phyloP scores from a whole-genome alignment of 1,140 invertebrate genomes.

The Epicauta chinensis region DNA sequence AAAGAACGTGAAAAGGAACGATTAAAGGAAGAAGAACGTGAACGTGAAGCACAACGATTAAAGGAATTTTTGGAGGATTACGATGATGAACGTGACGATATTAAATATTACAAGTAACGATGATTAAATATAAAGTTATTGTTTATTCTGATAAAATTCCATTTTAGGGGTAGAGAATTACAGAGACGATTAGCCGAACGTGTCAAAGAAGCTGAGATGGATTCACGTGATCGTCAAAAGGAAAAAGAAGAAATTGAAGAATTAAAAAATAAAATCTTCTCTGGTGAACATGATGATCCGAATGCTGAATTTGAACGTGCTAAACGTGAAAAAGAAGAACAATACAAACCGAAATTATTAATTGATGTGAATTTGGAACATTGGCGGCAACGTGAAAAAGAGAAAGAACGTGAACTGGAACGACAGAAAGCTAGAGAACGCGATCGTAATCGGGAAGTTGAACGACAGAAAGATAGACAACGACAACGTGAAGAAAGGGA shows the following conservation, averaged over 20 bases:
- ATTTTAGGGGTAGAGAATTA: constrained; percentile 74
- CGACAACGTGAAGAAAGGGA: constrained; percentile 44
- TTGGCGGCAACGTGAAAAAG: constrained; percentile 48
- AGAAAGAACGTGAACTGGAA: constrained; percentile 48
- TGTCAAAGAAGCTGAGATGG: constrained; percentile 86
- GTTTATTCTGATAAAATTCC: constrained; percentile 14
- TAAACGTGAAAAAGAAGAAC: constrained; percentile 70
- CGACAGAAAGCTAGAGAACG: constrained; percentile 42
- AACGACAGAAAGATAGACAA: constrained; percentile 48
- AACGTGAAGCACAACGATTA: constrained; percentile 84
- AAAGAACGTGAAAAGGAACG: constrained; percentile 82
- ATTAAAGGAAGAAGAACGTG: constrained; percentile 74
- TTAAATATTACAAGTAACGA: constrained; percentile 97
- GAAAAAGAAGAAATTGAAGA: constrained; percentile 92
- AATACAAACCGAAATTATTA: constrained; percentile 73
- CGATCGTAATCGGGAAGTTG: constrained; percentile 46
- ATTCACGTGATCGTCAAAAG: constrained; percentile 80
- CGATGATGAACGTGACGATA: constrained; percentile 94
- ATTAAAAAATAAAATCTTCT: constrained; percentile 74
- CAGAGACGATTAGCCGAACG: constrained; percentile 81
- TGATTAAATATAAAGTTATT: neutral
- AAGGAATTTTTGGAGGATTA: constrained; percentile 99
- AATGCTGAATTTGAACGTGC: constrained; percentile 74
- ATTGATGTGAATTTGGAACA: constrained; percentile 59
- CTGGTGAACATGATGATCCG: constrained; percentile 74